Evolutionary conservation across 2,797 vertebrate genomes (phyloP).

Genomic region (Protosalanx chinensis): DNA sequence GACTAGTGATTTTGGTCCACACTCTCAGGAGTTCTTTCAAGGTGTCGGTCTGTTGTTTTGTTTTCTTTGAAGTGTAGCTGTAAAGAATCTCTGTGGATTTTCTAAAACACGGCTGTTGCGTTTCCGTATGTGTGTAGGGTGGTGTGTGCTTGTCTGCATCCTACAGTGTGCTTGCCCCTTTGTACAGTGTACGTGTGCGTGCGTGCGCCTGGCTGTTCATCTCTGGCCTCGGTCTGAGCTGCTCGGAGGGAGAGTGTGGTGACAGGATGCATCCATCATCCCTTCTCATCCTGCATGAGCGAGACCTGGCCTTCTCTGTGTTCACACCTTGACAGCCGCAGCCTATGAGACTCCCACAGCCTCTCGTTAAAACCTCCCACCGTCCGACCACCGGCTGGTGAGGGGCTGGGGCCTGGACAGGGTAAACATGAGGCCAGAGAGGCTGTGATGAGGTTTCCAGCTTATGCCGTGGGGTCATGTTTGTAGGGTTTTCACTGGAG

Average conservation of each 20-base stretch:
- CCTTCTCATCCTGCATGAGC: conserved; percentile 28
- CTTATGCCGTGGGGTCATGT: conserved; percentile 31
- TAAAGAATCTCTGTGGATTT: too few relatives aligned
- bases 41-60: not conserved
- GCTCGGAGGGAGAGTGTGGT: conserved; percentile 32
- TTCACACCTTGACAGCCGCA: conserved; percentile 38
- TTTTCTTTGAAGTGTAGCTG: too few relatives aligned
- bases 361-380: conserved; percentile 18
- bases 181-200: not conserved
- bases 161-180: too few relatives aligned
- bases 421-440: conserved; percentile 30
- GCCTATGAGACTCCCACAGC: not conserved
- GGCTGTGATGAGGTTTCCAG: conserved; percentile 53
- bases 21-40: not conserved
- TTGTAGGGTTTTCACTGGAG: conserved; percentile 14
- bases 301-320: conserved; percentile 18
- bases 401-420: conserved; percentile 26
- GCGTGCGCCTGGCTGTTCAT: not conserved
- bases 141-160: too few relatives aligned
- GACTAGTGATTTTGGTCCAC: conserved; percentile 34
- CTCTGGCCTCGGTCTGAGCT: conserved; percentile 35
- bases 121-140: too few relatives aligned
- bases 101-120: too few relatives aligned
- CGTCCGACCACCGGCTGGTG: conserved; percentile 51
- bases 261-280: conserved; percentile 61